Evolutionary conservation across 1,140 invertebrate species (phyloP).

Genomic region (Leptinotarsa undecemlineata): DNA sequence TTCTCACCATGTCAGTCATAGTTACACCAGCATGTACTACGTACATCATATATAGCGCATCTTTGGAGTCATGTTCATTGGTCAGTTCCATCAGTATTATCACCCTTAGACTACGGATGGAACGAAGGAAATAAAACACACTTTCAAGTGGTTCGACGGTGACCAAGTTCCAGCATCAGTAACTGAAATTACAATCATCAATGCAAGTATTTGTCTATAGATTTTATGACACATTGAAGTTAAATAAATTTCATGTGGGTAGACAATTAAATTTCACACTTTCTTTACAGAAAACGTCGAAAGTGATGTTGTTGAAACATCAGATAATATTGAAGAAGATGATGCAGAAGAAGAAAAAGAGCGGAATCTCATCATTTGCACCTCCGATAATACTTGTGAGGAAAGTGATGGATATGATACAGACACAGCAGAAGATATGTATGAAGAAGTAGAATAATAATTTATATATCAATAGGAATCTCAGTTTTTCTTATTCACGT

Average conservation of each 20-base stretch:
- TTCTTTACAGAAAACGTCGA: constrained; percentile 4
- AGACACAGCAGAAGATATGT: too few species aligned
- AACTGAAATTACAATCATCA: constrained; percentile 13
- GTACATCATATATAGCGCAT: constrained; percentile 14
- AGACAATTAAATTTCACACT: neutral
- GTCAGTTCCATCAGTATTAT: constrained; percentile 10
- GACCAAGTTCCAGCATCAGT: neutral
- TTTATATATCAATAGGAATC: too few species aligned
- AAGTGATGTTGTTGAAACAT: constrained; percentile 10
- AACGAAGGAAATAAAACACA: constrained; percentile 16
- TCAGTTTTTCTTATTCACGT: too few species aligned
- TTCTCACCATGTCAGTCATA: too few species aligned
- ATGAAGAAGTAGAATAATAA: too few species aligned
- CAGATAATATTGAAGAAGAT: constrained; percentile 1
- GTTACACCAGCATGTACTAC: neutral
- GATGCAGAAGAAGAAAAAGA: constrained; percentile 8
- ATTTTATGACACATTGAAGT: constrained; percentile 8
- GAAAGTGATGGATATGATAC: too few species aligned
- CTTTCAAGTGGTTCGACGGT: constrained; percentile 13
- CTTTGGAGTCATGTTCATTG: constrained; percentile 17
- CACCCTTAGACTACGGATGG: neutral
- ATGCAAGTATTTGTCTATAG: neutral
- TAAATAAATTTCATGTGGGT: constrained; percentile 9
- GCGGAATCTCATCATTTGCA: too few species aligned
- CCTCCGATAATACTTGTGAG: too few species aligned